These are phyloP conservation scores for Siniperca knerii DNA, from an alignment of 2,113 vertebrate species.

Conservation along the genomic window DNA sequence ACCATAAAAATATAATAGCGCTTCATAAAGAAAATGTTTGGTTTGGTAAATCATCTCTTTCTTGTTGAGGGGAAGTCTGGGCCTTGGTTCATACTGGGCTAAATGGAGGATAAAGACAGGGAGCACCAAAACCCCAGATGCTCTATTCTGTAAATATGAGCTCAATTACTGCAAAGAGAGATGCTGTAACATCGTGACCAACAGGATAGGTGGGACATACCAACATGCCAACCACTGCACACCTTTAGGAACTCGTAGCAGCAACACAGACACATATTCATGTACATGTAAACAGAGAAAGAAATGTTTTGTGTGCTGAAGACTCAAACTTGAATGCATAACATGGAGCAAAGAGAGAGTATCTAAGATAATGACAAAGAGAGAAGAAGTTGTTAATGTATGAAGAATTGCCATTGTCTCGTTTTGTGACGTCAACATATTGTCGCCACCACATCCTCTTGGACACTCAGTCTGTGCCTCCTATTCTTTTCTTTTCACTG, in stretches of 20 bases:
- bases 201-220: slow-evolving; percentile 46
- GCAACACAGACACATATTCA: background rate
- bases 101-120: slow-evolving; percentile 51
- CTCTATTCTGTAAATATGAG: slow-evolving; percentile 64
- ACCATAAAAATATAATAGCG: slow-evolving; percentile 15
- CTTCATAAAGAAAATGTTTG: slow-evolving; percentile 27
- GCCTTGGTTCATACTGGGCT: slow-evolving; percentile 30
- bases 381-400: slow-evolving; percentile 13
- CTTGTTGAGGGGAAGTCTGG: slow-evolving; percentile 5
- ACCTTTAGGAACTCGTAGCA: slow-evolving; percentile 13
- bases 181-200: slow-evolving; percentile 53
- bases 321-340: slow-evolving; percentile 16
- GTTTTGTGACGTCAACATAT: slow-evolving; percentile 36
- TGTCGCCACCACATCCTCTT: slow-evolving; percentile 57
- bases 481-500: slow-evolving; percentile 57
- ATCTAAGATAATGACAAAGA: slow-evolving; percentile 34
- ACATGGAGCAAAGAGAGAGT: background rate
- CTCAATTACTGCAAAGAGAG: slow-evolving; percentile 52
- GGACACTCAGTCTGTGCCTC: slow-evolving; percentile 70
- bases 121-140: slow-evolving; percentile 54
- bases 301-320: background rate
- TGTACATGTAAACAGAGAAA: background rate
- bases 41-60: slow-evolving; percentile 10
- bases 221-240: slow-evolving; percentile 6
- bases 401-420: slow-evolving; percentile 23